These are phyloP conservation scores for Podabrus alpinus DNA, from an alignment of 2,888 invertebrate species.

Conservation along the genomic window DNA sequence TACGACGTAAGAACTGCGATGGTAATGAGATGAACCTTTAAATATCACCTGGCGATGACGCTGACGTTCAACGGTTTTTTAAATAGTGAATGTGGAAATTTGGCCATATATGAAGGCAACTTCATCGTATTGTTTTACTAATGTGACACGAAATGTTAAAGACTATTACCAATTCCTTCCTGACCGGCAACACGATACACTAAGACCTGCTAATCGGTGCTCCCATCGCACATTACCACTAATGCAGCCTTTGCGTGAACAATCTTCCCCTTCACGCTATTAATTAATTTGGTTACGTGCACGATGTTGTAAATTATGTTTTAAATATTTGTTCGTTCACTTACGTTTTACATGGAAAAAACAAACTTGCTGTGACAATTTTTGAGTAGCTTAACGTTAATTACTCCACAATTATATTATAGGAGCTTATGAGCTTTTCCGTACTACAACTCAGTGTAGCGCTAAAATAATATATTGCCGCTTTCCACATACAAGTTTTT, in stretches of 20 bases:
- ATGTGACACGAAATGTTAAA: slow-evolving; percentile 40
- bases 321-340: slow-evolving; percentile 41
- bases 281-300: slow-evolving; percentile 42
- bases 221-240: slow-evolving; percentile 42
- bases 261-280: slow-evolving; percentile 37
- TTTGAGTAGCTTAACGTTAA: not conserved
- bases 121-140: slow-evolving; percentile 41
- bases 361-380: not conserved
- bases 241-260: slow-evolving; percentile 44
- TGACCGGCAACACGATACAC: slow-evolving; percentile 31
- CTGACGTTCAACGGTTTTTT: not conserved
- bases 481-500: too few species aligned
- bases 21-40: not conserved
- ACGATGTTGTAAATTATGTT: slow-evolving; percentile 38
- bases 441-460: not conserved
- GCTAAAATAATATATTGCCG: too few species aligned
- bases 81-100: not conserved
- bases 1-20: not conserved
- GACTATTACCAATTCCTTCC: slow-evolving; percentile 43
- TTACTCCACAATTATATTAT: not conserved
- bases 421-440: not conserved
- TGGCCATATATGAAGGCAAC: slow-evolving; percentile 8
- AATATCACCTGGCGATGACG: not conserved
- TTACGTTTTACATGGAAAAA: slow-evolving; percentile 9
- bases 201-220: slow-evolving; percentile 39